phyloP scores from a whole-genome alignment of 2,797 vertebrate genomes.

The Holocentrus rufus region DNA sequence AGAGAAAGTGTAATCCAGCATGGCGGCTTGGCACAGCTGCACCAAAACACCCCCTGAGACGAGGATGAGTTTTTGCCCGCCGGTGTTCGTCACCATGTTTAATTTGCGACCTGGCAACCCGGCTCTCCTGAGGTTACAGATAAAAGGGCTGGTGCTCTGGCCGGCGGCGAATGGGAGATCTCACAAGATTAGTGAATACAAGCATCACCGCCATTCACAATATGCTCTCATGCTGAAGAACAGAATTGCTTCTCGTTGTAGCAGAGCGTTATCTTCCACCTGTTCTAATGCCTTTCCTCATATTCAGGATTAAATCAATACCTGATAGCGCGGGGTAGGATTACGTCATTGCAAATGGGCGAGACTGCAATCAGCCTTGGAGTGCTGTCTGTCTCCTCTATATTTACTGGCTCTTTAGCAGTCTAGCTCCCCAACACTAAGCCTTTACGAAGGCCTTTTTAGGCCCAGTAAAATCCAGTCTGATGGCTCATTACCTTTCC shows the following conservation, averaged over 20 bases:
- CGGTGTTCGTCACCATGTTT: slow-evolving; percentile 65
- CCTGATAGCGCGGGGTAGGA: slow-evolving; percentile 4
- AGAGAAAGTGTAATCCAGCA: slow-evolving; percentile 1
- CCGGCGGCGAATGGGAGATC: slow-evolving; percentile 32
- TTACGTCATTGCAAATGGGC: slow-evolving; percentile 5
- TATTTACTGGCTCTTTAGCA: slow-evolving; percentile 38
- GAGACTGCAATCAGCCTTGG: not conserved
- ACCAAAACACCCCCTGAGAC: slow-evolving; percentile 56
- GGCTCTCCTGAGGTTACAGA: slow-evolving; percentile 57
- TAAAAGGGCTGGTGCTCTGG: slow-evolving; percentile 27
- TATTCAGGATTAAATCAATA: slow-evolving; percentile 30
- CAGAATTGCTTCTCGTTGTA: not conserved
- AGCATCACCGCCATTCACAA: slow-evolving; percentile 37
- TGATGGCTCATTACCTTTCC: slow-evolving; percentile 52
- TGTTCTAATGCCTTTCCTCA: slow-evolving; percentile 34
- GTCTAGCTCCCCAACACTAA: slow-evolving; percentile 22
- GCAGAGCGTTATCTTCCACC: slow-evolving; percentile 42
- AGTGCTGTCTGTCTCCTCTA: slow-evolving; percentile 14
- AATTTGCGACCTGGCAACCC: slow-evolving; percentile 74
- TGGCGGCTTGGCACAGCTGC: slow-evolving; percentile 42
- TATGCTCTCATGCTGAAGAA: slow-evolving; percentile 21
- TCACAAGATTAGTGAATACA: slow-evolving; percentile 33
- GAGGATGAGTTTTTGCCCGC: slow-evolving; percentile 34
- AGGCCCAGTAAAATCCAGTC: slow-evolving; percentile 46
- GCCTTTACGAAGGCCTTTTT: slow-evolving; percentile 30